A percentile compares a stretch with the other conserved stretches of the same genome.
Evolutionary conservation across 1,140 invertebrate species (phyloP).

Genomic region (Dolichoris vasculosae): DNA sequence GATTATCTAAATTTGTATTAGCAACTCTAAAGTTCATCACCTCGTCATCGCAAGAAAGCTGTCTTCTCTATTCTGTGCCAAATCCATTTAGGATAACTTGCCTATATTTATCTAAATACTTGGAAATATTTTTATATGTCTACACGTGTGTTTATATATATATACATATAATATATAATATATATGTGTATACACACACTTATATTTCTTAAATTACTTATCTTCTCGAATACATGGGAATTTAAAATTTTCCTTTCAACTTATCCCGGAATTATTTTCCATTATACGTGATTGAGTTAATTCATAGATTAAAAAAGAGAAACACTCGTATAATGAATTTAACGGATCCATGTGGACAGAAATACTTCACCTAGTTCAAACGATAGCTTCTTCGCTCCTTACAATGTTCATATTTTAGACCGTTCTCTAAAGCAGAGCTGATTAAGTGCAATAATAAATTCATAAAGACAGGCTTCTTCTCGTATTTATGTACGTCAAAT

Average conservation of each 20-base stretch:
- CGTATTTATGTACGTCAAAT: neutral
- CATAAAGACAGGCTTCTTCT: neutral
- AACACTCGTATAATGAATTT: neutral
- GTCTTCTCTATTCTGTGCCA: neutral
- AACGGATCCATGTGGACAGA: neutral
- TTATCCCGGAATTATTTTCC: too few relatives aligned
- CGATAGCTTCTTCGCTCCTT: neutral
- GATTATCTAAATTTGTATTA: neutral
- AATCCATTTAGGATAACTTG: conserved; percentile 13
- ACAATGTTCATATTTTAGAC: neutral
- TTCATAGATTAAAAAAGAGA: neutral
- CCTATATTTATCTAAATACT: conserved; percentile 19
- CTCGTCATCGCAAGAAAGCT: neutral
- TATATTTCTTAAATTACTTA: too few relatives aligned
- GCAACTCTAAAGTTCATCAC: neutral
- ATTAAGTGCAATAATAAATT: conserved; percentile 15
- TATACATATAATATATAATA: too few relatives aligned
- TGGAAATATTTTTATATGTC: neutral
- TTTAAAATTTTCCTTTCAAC: too few relatives aligned
- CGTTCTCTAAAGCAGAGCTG: neutral
- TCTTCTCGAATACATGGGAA: too few relatives aligned
- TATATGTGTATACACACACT: too few relatives aligned
- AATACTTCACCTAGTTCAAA: neutral
- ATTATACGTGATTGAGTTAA: neutral
- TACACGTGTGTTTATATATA: neutral